These are phyloP conservation scores for Epistrophe grossulariae DNA, from an alignment of 2,888 invertebrate species.

Conservation along the genomic window DNA sequence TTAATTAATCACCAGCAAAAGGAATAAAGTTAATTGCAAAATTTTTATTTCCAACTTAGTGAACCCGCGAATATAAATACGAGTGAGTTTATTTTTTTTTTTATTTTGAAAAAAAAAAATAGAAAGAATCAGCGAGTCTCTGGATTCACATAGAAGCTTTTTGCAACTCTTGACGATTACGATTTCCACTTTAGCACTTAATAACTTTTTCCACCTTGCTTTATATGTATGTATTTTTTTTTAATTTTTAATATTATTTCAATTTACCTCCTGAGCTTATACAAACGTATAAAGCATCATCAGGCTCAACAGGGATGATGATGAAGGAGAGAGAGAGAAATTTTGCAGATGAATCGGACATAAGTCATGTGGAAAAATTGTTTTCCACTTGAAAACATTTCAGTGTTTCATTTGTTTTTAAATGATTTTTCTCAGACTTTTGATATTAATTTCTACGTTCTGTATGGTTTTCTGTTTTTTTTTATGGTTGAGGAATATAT, in stretches of 20 bases:
- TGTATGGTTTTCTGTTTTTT: neutral
- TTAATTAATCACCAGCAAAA: slow-evolving; percentile 69
- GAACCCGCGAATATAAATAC: slow-evolving; percentile 50
- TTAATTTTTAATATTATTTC: slow-evolving; percentile 20
- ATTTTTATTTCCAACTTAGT: slow-evolving; percentile 49
- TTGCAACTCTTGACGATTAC: slow-evolving; percentile 40
- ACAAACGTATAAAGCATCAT: neutral
- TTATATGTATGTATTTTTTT: slow-evolving; percentile 14
- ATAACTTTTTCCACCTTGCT: slow-evolving; percentile 68
- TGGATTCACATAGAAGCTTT: slow-evolving; percentile 5
- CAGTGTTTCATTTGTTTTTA: slow-evolving; percentile 74
- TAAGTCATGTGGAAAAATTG: slow-evolving; percentile 76
- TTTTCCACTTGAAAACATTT: slow-evolving; percentile 76
- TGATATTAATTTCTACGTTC: slow-evolving; percentile 7
- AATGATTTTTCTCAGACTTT: slow-evolving; percentile 70
- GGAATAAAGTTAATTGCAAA: slow-evolving; percentile 74
- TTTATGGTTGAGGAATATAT: slow-evolving; percentile 1
- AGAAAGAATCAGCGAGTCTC: slow-evolving; percentile 11
- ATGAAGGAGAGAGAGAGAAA: neutral
- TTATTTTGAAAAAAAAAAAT: neutral
- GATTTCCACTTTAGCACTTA: slow-evolving; percentile 74
- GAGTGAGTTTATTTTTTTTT: neutral
- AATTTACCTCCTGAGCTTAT: slow-evolving; percentile 26
- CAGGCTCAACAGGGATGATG: neutral
- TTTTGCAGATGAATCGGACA: slow-evolving; percentile 50